Conservation (phyloP, 2,888 invertebrate genomes). For the Pyrrhosoma nymphula region DNA sequence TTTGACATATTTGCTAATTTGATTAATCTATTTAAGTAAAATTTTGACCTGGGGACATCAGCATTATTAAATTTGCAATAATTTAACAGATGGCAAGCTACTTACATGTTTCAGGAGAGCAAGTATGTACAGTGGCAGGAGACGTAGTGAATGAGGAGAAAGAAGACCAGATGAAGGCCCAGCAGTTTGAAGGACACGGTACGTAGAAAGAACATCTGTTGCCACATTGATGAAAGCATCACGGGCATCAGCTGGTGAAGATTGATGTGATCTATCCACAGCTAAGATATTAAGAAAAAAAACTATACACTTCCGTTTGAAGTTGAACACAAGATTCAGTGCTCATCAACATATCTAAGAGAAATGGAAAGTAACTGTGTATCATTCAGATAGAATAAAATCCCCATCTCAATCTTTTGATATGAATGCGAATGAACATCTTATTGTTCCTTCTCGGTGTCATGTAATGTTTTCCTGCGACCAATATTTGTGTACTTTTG, state of each 20-base stretch:
- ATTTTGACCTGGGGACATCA: neutral
- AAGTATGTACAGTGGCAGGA: slow-evolving; percentile 93
- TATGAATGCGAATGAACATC: too few relatives aligned
- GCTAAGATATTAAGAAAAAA: slow-evolving; percentile 79
- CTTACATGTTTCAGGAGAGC: slow-evolving; percentile 92
- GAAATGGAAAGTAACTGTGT: too few relatives aligned
- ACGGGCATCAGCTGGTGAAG: slow-evolving; percentile 94
- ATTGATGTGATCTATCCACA: slow-evolving; percentile 92
- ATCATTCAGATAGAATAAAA: too few relatives aligned
- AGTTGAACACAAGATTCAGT: neutral
- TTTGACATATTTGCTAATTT: neutral
- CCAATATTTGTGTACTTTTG: too few relatives aligned
- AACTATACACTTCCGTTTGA: neutral
- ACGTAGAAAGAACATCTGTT: slow-evolving; percentile 91
- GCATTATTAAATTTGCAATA: neutral
- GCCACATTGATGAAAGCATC: slow-evolving; percentile 98
- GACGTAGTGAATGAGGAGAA: slow-evolving; percentile 87
- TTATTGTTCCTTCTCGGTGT: too few relatives aligned
- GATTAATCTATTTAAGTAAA: too few relatives aligned
- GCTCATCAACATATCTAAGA: too few relatives aligned
- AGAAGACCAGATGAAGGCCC: slow-evolving; percentile 81
- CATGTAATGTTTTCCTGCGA: too few relatives aligned
- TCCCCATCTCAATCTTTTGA: too few relatives aligned
- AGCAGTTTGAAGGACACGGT: slow-evolving; percentile 81
- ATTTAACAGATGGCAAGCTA: slow-evolving; percentile 70